Evolutionary conservation across 2,888 invertebrate genomes (phyloP), one percentile per base, ranked within the genome.

Genomic region (Polietes domitor): DNA sequence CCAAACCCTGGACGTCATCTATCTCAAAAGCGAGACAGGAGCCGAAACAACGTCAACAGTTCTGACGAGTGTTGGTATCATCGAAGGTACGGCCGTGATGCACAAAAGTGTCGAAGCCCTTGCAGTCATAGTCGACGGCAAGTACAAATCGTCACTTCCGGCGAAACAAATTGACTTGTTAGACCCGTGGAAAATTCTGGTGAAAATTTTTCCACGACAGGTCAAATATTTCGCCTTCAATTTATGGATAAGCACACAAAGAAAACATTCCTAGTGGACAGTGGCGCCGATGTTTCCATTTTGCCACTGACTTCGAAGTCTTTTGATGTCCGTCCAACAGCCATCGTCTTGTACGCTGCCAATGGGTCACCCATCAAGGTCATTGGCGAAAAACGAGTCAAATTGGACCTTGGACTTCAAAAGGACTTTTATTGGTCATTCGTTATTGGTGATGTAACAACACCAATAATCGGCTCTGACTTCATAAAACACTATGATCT

Each of bases 311-410:
- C 65, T 37, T 50, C 19, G 17, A 75, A 53, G 19, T 10, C 47
- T 15, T 32, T 19, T 7, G 19, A 47, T n/a, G 47, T 63, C 17
- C 28, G 32, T 15, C 63, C 68, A 9, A 63, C 61, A 2, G 24
- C 65, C 10, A 12, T 53, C 2, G 24, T 26, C 1, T 53, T 65
- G 32, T 79, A 82, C 65, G 80, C 75, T 17, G 77, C 77, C 2
- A 84, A 80, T 17, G 75, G 80, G 9, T 77, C 75, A 10, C 71
- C 74, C 10, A 84, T 81, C 19, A 78, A 78, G 63, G 77, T 71
- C 7, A 76, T 72, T 37, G 84, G 84, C 15, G 63, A 77, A 17
- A 81, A 58, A 47, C 75, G 50, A 17, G 19, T 73, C 26, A 75
- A 74, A 61, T 21, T 84, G 3, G 77, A 84, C 26, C 77, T 80